Evolutionary conservation across 2,797 vertebrate genomes (phyloP).

Genomic region (Lagothrix lagotricha): DNA sequence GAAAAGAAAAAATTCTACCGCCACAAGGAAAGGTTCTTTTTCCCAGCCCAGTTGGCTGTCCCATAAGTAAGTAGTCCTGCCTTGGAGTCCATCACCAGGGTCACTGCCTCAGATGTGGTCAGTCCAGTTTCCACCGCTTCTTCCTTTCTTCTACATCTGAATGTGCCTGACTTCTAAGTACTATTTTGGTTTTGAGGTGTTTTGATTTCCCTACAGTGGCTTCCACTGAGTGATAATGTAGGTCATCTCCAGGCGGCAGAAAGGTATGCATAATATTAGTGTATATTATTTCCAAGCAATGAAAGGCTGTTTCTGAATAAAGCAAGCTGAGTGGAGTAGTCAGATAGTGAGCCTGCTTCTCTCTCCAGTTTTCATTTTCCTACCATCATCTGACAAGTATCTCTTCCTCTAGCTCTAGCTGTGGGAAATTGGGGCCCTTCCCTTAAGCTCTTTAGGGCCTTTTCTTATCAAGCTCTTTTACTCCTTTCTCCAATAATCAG

Average conservation of each 20-base stretch:
- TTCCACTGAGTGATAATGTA: not conserved
- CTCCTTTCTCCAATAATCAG: not conserved
- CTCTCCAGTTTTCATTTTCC: not conserved
- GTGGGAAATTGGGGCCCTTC: not conserved
- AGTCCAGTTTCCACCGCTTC: not conserved
- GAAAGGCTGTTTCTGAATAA: conserved; percentile 13
- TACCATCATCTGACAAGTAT: not conserved
- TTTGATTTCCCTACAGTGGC: not conserved
- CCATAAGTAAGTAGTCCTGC: not conserved
- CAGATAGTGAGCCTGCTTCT: not conserved
- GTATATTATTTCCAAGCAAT: conserved; percentile 8
- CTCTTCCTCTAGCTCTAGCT: not conserved
- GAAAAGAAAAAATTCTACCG: not conserved
- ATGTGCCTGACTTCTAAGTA: not conserved
- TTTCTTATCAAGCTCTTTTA: not conserved
- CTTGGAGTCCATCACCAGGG: not conserved
- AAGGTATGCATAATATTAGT: not conserved
- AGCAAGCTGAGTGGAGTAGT: not conserved
- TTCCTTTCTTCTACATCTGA: not conserved
- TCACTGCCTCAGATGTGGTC: not conserved
- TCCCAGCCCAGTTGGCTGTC: not conserved
- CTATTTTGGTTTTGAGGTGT: not conserved
- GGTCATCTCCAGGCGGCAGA: not conserved
- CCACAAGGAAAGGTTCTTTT: not conserved
- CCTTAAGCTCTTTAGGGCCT: not conserved